phyloP scores from a whole-genome alignment of 1,140 invertebrate species.

The Atopsyche davidsoni region DNA sequence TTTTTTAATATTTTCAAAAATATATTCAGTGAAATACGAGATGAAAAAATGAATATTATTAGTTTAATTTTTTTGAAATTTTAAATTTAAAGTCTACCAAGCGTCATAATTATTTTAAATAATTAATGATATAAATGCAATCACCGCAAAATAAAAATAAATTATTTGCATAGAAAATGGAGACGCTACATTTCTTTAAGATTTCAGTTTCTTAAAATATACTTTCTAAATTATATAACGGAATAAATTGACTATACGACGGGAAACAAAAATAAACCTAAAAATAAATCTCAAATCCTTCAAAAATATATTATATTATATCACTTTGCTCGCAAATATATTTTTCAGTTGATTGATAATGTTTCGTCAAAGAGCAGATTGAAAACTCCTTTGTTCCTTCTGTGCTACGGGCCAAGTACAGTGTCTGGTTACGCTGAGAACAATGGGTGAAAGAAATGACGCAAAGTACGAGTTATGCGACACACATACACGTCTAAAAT shows the following conservation, averaged over 20 bases:
- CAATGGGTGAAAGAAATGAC: background rate
- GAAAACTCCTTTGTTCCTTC: too few relatives aligned
- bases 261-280: background rate
- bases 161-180: background rate
- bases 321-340: too few relatives aligned
- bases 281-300: background rate
- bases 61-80: background rate
- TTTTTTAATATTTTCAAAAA: too few relatives aligned
- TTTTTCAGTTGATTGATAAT: too few relatives aligned
- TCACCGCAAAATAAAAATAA: background rate
- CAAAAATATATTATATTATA: too few relatives aligned
- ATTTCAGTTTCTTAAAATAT: background rate
- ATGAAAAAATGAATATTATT: too few relatives aligned
- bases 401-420: too few relatives aligned
- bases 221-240: background rate
- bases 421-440: too few relatives aligned
- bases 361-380: too few relatives aligned
- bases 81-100: background rate
- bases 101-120: too few relatives aligned
- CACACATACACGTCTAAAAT: background rate
- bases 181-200: background rate
- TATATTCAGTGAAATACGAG: too few relatives aligned
- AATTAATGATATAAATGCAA: too few relatives aligned
- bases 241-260: background rate
- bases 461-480: background rate